These are phyloP conservation scores for Oreortyx pictus DNA, from an alignment of 2,797 vertebrate species.

Conservation along the genomic window DNA sequence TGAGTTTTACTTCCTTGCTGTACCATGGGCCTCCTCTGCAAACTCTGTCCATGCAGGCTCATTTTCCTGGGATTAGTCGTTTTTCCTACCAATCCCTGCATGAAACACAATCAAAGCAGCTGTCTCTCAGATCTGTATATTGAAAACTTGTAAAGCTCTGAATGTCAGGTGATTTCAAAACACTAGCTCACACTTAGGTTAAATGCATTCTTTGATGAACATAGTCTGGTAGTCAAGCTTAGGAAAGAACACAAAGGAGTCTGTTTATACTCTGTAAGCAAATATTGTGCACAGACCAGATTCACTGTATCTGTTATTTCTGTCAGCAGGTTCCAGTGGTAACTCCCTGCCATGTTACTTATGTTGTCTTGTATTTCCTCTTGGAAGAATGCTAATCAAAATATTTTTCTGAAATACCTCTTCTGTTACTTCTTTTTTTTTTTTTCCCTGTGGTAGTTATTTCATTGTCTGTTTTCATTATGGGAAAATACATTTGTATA, in stretches of 20 bases:
- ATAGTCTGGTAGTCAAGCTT: fast-evolving
- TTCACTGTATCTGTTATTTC: neutral
- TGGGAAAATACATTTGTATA: neutral
- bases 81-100: neutral
- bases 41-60: neutral
- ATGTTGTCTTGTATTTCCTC: neutral
- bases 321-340: neutral
- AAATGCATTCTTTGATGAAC: neutral
- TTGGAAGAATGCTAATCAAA: neutral
- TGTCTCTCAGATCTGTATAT: neutral
- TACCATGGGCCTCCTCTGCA: fast-evolving
- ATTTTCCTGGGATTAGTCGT: neutral
- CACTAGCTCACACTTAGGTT: neutral
- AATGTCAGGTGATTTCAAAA: neutral
- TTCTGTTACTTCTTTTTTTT: neutral
- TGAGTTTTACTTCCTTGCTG: neutral
- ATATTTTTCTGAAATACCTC: neutral
- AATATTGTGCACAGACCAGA: neutral
- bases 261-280: neutral
- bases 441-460: neutral
- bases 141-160: neutral
- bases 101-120: neutral
- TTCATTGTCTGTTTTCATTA: neutral
- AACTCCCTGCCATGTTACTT: neutral
- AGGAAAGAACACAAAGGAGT: neutral